These are phyloP conservation scores for Polypterus bichir DNA, from an alignment of 2,113 vertebrate genomes.

Conservation along the genomic window DNA sequence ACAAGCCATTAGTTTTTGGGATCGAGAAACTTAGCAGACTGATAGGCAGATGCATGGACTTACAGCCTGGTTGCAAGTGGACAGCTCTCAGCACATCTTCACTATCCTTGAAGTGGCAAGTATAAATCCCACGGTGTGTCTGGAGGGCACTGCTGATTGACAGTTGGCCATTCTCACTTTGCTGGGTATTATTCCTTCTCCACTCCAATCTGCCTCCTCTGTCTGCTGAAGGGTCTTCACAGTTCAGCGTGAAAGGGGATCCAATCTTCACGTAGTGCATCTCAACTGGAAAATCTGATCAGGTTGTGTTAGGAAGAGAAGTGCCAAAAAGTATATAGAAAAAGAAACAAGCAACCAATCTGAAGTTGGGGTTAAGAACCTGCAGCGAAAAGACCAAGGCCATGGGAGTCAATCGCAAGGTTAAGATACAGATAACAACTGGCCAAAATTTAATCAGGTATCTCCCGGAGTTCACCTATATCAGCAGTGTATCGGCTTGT, in stretches of 20 bases:
- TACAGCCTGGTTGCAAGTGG: conserved; percentile 31
- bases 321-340: too few species aligned
- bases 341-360: too few species aligned
- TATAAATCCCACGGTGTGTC: conserved; percentile 27
- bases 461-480: too few species aligned
- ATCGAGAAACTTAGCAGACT: background rate
- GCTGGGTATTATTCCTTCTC: background rate
- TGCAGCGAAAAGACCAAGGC: too few species aligned
- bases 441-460: too few species aligned
- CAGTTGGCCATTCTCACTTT: background rate
- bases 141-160: conserved; percentile 18
- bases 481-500: too few species aligned
- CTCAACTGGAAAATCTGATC: too few species aligned
- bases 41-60: conserved; percentile 11
- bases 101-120: conserved; percentile 24
- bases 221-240: rapidly evolving
- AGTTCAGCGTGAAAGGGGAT: conserved; percentile 17
- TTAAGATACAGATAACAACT: too few species aligned
- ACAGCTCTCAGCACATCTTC: conserved; percentile 9
- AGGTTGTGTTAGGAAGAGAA: too few species aligned
- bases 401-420: too few species aligned
- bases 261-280: conserved; percentile 13
- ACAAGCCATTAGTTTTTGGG: too few species aligned
- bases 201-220: rapidly evolving
- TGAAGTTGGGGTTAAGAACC: too few species aligned